Conservation (phyloP, 2,113 vertebrate genomes). For the Planiliza haematocheilus region DNA sequence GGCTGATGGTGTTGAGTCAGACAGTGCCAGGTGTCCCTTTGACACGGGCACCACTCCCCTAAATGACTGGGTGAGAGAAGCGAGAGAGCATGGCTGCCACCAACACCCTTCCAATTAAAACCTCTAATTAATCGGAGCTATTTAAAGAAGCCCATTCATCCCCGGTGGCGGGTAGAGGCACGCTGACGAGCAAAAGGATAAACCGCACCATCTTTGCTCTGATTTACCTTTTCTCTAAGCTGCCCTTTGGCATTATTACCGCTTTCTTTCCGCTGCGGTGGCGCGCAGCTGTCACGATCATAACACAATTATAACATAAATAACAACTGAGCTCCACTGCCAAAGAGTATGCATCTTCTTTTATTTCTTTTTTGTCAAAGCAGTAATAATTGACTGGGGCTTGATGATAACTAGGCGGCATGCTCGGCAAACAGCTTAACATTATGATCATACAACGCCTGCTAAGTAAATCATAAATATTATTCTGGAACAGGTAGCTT, state of each 20-base stretch:
- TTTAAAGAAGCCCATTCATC: conserved; percentile 82
- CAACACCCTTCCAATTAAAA: conserved; percentile 79
- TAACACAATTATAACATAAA: conserved; percentile 25
- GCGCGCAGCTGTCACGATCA: conserved; percentile 50
- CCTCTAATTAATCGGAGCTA: conserved; percentile 83
- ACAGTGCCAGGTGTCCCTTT: conserved; percentile 71
- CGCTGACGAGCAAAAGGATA: conserved; percentile 50
- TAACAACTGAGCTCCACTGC: conserved; percentile 9
- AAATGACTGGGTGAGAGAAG: conserved; percentile 55
- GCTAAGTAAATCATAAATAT: too few species aligned
- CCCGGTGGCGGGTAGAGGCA: conserved; percentile 58
- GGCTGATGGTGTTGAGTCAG: conserved; percentile 56
- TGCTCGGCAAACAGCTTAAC: not conserved
- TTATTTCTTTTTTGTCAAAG: not conserved
- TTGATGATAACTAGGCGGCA: not conserved
- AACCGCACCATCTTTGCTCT: conserved; percentile 63
- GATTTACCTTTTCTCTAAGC: conserved; percentile 65
- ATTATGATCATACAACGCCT: not conserved
- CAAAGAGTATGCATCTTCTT: not conserved
- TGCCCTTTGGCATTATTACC: conserved; percentile 38
- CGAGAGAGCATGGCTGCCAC: conserved; percentile 44
- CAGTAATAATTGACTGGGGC: not conserved
- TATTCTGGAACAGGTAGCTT: too few species aligned
- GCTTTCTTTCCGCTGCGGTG: conserved; percentile 28
- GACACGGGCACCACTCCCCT: conserved; percentile 57